A percentile compares a stretch with the other conserved stretches of the same genome.
Evolutionary conservation across 2,113 vertebrate species (phyloP).

Genomic region (Greenwoodochromis staneri): DNA sequence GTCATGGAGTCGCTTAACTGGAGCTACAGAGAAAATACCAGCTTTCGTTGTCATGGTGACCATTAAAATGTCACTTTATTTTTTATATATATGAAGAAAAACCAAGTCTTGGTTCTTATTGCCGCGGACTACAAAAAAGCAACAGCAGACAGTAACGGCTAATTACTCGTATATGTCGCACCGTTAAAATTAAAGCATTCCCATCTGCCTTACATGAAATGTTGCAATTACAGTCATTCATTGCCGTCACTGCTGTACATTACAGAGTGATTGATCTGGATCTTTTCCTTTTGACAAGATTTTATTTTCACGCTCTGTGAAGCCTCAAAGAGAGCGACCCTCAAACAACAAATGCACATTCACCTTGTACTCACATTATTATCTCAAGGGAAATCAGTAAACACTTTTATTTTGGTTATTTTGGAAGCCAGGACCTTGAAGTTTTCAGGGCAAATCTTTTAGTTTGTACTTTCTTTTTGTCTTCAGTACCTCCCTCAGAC

Average conservation of each 20-base stretch:
- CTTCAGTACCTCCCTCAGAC: neutral
- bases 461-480: neutral
- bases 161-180: neutral
- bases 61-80: neutral
- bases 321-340: neutral
- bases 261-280: neutral
- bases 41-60: neutral
- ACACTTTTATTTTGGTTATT: constrained; percentile 5
- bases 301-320: neutral
- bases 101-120: neutral
- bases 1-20: neutral
- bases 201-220: neutral
- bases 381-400: constrained; percentile 20
- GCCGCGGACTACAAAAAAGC: neutral
- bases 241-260: neutral
- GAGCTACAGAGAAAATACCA: neutral
- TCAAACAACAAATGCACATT: neutral
- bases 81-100: neutral
- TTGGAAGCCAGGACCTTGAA: constrained; percentile 4
- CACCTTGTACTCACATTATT: neutral
- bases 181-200: constrained; percentile 12
- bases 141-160: neutral
- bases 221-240: neutral
- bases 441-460: neutral
- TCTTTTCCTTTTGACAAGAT: neutral